phyloP scores from a whole-genome alignment of 2,797 vertebrate species.

The Brachyrhaphis roseni region DNA sequence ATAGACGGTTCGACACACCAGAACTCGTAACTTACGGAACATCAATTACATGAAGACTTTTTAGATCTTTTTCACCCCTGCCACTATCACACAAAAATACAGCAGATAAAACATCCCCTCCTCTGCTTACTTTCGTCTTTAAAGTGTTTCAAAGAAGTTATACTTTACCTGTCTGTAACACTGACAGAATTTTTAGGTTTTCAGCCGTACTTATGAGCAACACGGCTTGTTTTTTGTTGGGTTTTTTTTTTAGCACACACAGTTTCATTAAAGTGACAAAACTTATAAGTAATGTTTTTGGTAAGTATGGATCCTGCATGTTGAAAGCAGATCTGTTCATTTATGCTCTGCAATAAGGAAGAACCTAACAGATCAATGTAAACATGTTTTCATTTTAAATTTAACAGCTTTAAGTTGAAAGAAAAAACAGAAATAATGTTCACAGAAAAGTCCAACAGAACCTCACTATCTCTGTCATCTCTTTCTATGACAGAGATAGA shows the following conservation, averaged over 20 bases:
- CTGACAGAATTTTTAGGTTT: not conserved
- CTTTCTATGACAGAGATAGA: not conserved
- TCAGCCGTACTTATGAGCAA: not conserved
- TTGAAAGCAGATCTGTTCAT: not conserved
- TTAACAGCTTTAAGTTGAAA: not conserved
- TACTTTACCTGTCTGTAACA: conserved; percentile 2
- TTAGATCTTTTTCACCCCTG: not conserved
- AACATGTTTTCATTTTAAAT: not conserved
- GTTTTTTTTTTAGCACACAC: conserved; percentile 12
- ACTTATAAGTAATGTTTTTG: not conserved
- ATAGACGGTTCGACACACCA: not conserved
- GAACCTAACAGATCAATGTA: not conserved
- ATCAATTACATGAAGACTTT: not conserved
- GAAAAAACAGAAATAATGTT: not conserved
- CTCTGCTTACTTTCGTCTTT: not conserved
- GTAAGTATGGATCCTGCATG: not conserved
- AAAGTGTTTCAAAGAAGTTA: not conserved
- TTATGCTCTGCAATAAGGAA: not conserved
- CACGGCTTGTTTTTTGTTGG: conserved; percentile 7
- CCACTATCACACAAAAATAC: not conserved
- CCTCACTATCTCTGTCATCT: too few relatives aligned
- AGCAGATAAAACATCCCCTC: not conserved
- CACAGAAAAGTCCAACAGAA: not conserved
- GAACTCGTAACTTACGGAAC: not conserved
- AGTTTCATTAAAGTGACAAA: conserved; percentile 1